Evolutionary conservation across 2,113 vertebrate species (phyloP).

Genomic region (Malurus alboscapulatus): DNA sequence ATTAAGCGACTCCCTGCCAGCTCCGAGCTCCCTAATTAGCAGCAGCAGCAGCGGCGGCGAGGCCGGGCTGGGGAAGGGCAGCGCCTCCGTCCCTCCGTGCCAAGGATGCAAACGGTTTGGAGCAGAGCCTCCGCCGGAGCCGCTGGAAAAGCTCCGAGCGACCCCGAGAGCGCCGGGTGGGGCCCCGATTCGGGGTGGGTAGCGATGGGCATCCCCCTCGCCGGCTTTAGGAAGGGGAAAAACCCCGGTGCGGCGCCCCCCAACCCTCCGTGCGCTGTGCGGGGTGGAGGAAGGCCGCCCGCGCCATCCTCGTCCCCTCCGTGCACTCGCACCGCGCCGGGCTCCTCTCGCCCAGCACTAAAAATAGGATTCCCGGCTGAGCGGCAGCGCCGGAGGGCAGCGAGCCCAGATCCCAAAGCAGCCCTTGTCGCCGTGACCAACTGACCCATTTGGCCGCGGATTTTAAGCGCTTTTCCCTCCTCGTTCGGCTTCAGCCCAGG

Average conservation of each 20-base stretch:
- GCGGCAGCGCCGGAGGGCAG: slow-evolving; percentile 17
- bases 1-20: slow-evolving; percentile 4
- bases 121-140: background rate
- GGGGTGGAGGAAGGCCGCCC: background rate
- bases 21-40: slow-evolving; percentile 30
- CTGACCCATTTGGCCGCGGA: slow-evolving; percentile 50
- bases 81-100: background rate
- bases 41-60: slow-evolving; percentile 27
- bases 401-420: slow-evolving; percentile 31
- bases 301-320: background rate
- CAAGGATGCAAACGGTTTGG: slow-evolving; percentile 19
- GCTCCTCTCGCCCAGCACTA: slow-evolving; percentile 9
- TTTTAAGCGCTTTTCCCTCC: background rate
- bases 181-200: fast-evolving
- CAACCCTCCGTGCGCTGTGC: fast-evolving
- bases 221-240: fast-evolving
- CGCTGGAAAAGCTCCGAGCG: background rate
- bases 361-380: slow-evolving; percentile 28
- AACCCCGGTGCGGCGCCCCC: fast-evolving
- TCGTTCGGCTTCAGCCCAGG: background rate
- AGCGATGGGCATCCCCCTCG: background rate
- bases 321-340: fast-evolving
- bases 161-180: fast-evolving
- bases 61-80: slow-evolving; percentile 31
- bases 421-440: slow-evolving; percentile 27